Percentiles rank a stretch among this genome's conserved stretches.
phyloP scores from a whole-genome alignment of 2,888 invertebrate genomes.

The Fragum sueziense region DNA sequence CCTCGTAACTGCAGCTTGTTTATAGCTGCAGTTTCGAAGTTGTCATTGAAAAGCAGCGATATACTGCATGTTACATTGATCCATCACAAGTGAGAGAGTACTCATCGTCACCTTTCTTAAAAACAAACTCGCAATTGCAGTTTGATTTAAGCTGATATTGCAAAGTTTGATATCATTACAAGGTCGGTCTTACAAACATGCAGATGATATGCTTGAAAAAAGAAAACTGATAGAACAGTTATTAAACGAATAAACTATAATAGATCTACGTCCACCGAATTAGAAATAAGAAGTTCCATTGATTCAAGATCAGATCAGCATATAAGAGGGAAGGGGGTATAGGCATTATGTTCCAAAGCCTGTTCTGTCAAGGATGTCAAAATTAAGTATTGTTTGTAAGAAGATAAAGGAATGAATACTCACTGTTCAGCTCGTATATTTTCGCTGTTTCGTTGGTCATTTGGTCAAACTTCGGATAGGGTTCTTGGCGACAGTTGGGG shows the following conservation, averaged over 20 bases:
- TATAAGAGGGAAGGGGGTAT: too few species aligned
- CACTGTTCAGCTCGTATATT: constrained; percentile 15
- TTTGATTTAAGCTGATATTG: not conserved
- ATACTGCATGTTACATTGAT: not conserved
- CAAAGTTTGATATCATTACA: not conserved
- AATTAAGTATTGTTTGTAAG: too few species aligned
- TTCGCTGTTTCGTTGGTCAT: constrained; percentile 54
- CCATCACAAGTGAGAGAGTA: not conserved
- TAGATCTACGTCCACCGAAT: too few species aligned
- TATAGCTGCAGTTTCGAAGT: too few species aligned
- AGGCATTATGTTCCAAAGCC: too few species aligned
- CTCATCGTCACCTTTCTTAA: not conserved
- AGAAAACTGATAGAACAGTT: too few species aligned
- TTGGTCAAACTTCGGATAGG: constrained; percentile 62
- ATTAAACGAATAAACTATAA: too few species aligned
- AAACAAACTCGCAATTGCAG: not conserved
- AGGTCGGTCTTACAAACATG: not conserved
- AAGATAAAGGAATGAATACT: constrained; percentile 8
- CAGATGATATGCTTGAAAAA: not conserved
- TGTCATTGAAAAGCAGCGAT: not conserved
- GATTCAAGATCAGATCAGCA: too few species aligned
- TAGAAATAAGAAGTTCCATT: too few species aligned
- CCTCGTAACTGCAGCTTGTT: too few species aligned
- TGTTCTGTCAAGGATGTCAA: too few species aligned
- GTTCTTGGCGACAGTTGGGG: constrained; percentile 55